Conservation (phyloP, 2,797 vertebrate genomes). For the Tolypeutes matacus region DNA sequence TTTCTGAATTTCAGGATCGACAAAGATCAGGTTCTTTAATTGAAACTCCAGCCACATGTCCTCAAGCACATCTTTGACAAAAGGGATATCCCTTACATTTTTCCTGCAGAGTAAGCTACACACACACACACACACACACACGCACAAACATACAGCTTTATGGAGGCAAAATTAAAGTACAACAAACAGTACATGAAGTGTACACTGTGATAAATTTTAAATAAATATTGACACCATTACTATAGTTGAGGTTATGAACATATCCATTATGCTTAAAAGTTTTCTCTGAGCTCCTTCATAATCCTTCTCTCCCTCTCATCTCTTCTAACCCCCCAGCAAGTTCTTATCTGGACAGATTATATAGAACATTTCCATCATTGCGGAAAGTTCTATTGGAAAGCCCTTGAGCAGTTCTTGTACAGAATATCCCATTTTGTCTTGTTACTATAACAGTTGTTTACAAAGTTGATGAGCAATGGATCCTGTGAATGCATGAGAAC, state of each 20-base stretch:
- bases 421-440: neutral
- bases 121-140: neutral
- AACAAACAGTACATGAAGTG: neutral
- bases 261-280: neutral
- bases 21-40: neutral
- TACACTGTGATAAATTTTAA: neutral
- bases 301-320: neutral
- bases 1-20: neutral
- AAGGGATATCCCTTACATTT: neutral
- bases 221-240: neutral
- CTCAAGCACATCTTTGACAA: neutral
- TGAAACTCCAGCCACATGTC: neutral
- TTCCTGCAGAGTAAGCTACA: neutral
- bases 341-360: neutral
- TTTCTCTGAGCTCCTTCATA: neutral
- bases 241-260: neutral
- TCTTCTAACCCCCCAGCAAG: neutral
- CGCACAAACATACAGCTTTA: neutral
- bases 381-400: neutral
- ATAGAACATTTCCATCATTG: neutral
- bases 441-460: constrained; percentile 40
- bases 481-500: neutral
- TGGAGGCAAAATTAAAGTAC: neutral
- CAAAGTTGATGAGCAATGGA: neutral
- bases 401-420: neutral